Conservation (phyloP, 2,888 invertebrate species). For the Orgyia antiqua region DNA sequence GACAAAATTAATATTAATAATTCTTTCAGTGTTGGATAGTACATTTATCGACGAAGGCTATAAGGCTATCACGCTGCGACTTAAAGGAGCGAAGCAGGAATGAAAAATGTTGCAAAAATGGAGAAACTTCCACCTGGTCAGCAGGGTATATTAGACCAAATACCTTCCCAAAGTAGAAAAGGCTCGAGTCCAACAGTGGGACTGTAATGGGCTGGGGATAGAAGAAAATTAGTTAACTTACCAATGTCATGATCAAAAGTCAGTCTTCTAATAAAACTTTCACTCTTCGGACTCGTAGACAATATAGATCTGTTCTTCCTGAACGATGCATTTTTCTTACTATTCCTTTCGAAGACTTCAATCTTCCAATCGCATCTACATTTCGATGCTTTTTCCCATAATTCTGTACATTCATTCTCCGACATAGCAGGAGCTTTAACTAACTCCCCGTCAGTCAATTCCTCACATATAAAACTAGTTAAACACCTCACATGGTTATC, state of each 20-base stretch:
- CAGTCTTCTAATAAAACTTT: conserved; percentile 58
- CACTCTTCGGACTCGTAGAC: conserved; percentile 63
- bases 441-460: conserved; percentile 48
- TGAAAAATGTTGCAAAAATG: too few relatives aligned
- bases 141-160: too few relatives aligned
- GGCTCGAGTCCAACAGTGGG: too few relatives aligned
- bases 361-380: conserved; percentile 82
- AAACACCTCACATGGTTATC: conserved; percentile 61
- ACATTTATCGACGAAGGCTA: too few relatives aligned
- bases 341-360: conserved; percentile 67
- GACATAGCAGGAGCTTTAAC: conserved; percentile 70
- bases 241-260: conserved; percentile 69
- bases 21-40: too few relatives aligned
- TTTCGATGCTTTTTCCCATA: conserved; percentile 77
- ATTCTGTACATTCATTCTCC: conserved; percentile 75
- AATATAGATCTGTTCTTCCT: conserved; percentile 73
- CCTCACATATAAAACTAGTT: conserved; percentile 63
- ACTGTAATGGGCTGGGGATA: too few relatives aligned
- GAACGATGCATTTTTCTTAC: conserved; percentile 70
- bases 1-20: neutral
- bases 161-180: too few relatives aligned
- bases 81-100: neutral
- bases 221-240: conserved; percentile 33
- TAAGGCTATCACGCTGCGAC: neutral
- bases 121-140: too few relatives aligned